phyloP scores from a whole-genome alignment of 2,113 vertebrate species.

The Brachionichthys hirsutus region DNA sequence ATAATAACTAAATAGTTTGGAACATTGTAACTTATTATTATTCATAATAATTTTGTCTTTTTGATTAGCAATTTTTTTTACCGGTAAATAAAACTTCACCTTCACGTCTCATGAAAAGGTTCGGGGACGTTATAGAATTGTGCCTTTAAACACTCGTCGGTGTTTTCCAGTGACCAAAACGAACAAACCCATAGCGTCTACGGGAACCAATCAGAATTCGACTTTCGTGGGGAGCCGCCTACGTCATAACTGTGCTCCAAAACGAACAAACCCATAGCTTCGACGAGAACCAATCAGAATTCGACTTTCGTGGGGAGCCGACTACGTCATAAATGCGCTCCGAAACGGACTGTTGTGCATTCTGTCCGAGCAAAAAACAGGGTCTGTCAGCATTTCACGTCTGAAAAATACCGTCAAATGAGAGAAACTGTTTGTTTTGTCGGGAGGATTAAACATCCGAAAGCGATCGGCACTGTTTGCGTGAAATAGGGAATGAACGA shows the following conservation, averaged over 20 bases:
- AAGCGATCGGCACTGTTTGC: constrained; percentile 67
- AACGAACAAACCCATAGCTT: neutral
- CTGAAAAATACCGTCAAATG: constrained; percentile 60
- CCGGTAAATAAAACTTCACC: too few relatives aligned
- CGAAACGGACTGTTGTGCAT: neutral
- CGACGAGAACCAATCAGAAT: constrained; percentile 31
- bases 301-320: neutral
- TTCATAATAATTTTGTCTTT: too few relatives aligned
- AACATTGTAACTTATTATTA: too few relatives aligned
- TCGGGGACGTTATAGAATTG: too few relatives aligned
- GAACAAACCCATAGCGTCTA: neutral
- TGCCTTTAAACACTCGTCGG: neutral
- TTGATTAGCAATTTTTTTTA: too few relatives aligned
- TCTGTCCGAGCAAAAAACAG: constrained; percentile 7
- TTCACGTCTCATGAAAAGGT: too few relatives aligned
- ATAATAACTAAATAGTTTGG: too few relatives aligned
- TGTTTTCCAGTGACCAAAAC: neutral
- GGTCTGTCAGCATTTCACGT: constrained; percentile 20
- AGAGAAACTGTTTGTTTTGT: constrained; percentile 62
- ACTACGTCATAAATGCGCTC: constrained; percentile 50
- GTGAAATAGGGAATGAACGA: constrained; percentile 83
- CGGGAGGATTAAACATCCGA: constrained; percentile 70
- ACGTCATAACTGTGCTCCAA: constrained; percentile 49
- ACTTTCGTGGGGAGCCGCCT: neutral
- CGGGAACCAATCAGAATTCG: constrained; percentile 29